These are phyloP conservation scores for Tanypteryx hageni DNA, from an alignment of 2,888 invertebrate genomes.

Conservation along the genomic window DNA sequence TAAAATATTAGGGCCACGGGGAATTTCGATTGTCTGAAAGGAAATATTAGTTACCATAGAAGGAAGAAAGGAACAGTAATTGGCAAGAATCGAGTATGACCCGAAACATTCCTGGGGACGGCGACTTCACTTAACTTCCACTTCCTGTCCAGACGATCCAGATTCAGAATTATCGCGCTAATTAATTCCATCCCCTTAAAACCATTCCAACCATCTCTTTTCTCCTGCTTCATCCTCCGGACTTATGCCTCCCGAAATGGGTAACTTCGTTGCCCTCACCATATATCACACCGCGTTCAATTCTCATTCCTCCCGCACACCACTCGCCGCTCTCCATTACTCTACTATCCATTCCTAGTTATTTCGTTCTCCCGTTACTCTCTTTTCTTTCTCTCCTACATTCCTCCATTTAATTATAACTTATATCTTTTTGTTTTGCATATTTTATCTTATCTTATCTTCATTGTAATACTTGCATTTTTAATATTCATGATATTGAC, in stretches of 20 bases:
- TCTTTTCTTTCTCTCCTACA: too few relatives aligned
- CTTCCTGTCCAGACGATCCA: not conserved
- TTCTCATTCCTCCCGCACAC: not conserved
- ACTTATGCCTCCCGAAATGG: too few relatives aligned
- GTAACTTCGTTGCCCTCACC: too few relatives aligned
- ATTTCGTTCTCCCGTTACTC: too few relatives aligned
- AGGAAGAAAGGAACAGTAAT: not conserved
- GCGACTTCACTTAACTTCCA: not conserved
- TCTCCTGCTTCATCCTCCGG: too few relatives aligned
- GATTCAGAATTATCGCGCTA: not conserved
- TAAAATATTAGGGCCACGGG: not conserved
- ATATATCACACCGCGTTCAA: not conserved
- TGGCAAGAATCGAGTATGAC: not conserved
- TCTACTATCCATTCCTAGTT: too few relatives aligned
- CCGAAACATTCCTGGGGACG: not conserved
- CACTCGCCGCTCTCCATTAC: not conserved
- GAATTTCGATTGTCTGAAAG: not conserved
- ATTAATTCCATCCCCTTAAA: conserved; percentile 19
- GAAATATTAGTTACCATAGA: not conserved
- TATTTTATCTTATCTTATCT: too few relatives aligned
- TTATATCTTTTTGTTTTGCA: too few relatives aligned
- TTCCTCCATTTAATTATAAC: too few relatives aligned
- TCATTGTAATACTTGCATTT: too few relatives aligned
- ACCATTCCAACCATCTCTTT: not conserved
- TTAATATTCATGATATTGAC: too few relatives aligned